Percentiles rank a stretch among this genome's conserved stretches.
These are phyloP conservation scores for Ophion ellenae DNA, from an alignment of 2,888 invertebrate species.

Conservation along the genomic window DNA sequence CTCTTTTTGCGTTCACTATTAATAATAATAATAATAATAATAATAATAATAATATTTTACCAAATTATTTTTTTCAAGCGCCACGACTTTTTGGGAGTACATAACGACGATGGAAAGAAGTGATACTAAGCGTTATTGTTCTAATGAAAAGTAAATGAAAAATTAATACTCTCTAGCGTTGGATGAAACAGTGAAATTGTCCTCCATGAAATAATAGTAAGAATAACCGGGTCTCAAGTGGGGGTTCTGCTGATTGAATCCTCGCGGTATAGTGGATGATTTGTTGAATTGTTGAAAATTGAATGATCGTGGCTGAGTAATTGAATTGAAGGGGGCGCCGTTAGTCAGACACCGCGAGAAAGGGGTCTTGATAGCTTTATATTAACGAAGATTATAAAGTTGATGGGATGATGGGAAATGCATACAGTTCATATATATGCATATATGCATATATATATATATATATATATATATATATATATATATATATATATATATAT, in stretches of 20 bases:
- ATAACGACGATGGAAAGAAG: background rate
- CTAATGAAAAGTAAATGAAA: background rate
- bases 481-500: too few species aligned
- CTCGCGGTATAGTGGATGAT: slow-evolving; percentile 23
- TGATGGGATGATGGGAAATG: slow-evolving; percentile 58
- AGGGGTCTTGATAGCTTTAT: slow-evolving; percentile 36
- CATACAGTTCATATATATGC: slow-evolving; percentile 4
- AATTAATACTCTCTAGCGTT: background rate
- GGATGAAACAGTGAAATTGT: background rate
- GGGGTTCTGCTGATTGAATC: slow-evolving; percentile 33
- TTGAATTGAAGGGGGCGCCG: slow-evolving; percentile 47
- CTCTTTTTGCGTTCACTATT: background rate
- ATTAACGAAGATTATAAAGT: slow-evolving; percentile 51
- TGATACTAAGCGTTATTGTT: background rate
- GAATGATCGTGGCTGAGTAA: slow-evolving; percentile 58
- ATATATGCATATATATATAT: background rate
- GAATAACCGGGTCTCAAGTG: slow-evolving; percentile 6
- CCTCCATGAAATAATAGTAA: background rate
- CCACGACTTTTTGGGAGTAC: too few species aligned
- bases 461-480: too few species aligned
- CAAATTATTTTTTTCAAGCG: too few species aligned
- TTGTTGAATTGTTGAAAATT: slow-evolving; percentile 59
- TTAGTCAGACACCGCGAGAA: slow-evolving; percentile 15
- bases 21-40: too few species aligned
- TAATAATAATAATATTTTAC: too few species aligned